These are phyloP conservation scores for Eulimnadia texana DNA, from an alignment of 1,140 invertebrate genomes.

Conservation along the genomic window DNA sequence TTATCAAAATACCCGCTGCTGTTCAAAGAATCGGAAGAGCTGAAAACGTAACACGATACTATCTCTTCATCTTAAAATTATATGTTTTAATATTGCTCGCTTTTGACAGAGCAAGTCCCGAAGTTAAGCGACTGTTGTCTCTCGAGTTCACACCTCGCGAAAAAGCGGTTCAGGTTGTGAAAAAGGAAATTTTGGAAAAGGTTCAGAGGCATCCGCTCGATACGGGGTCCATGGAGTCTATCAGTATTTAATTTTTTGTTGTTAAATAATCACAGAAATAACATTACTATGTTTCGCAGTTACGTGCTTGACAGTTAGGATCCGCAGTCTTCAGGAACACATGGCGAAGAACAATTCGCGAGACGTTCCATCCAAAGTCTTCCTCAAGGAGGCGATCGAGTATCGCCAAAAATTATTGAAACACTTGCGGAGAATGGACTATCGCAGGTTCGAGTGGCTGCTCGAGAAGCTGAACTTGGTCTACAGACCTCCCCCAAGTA, in stretches of 20 bases:
- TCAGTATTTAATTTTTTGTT: slow-evolving; percentile 29
- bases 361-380: slow-evolving; percentile 36
- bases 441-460: slow-evolving; percentile 74
- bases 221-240: slow-evolving; percentile 37
- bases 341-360: slow-evolving; percentile 32
- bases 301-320: slow-evolving; percentile 37
- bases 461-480: slow-evolving; percentile 59
- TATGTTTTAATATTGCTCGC: slow-evolving; percentile 1
- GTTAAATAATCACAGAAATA: not conserved
- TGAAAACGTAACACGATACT: slow-evolving; percentile 33
- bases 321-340: slow-evolving; percentile 36
- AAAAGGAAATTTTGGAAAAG: slow-evolving; percentile 30
- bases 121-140: slow-evolving; percentile 40
- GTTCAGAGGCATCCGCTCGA: slow-evolving; percentile 42
- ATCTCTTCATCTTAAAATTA: not conserved
- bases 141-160: slow-evolving; percentile 35
- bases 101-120: slow-evolving; percentile 36
- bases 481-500: slow-evolving; percentile 50
- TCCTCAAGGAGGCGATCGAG: slow-evolving; percentile 54
- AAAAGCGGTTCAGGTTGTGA: slow-evolving; percentile 26
- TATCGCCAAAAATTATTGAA: slow-evolving; percentile 55
- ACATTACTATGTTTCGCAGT: slow-evolving; percentile 30
- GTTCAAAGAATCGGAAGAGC: slow-evolving; percentile 34
- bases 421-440: slow-evolving; percentile 51
- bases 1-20: slow-evolving; percentile 25